Evolutionary conservation across 2,113 vertebrate genomes (phyloP).

Genomic region (Cryptoleucopteryx plumbea): DNA sequence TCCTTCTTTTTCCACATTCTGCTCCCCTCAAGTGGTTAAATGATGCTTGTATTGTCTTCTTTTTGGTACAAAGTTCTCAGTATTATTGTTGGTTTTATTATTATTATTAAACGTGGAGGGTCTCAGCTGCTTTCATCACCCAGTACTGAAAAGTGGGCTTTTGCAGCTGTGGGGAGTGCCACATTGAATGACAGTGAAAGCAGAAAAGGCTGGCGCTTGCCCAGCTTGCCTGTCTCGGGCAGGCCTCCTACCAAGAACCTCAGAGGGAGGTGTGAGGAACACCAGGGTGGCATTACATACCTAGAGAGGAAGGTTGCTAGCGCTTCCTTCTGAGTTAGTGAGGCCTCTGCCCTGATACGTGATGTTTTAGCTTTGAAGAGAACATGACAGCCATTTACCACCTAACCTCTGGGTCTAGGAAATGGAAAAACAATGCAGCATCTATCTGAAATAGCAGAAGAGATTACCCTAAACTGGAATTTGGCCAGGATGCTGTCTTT

Average conservation of each 20-base stretch:
- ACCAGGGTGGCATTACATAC: neutral
- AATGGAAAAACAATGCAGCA: neutral
- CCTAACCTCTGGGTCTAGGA: neutral
- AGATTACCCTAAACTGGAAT: constrained; percentile 11
- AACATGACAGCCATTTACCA: neutral
- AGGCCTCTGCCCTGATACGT: neutral
- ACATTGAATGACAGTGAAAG: neutral
- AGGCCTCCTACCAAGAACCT: neutral
- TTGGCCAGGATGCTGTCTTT: neutral
- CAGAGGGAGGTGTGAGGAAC: neutral
- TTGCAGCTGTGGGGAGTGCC: neutral
- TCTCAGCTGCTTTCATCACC: neutral
- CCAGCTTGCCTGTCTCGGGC: neutral
- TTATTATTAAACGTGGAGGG: neutral
- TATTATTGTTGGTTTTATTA: neutral
- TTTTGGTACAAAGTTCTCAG: neutral
- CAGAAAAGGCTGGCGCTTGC: rapidly evolving
- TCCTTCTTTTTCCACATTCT: neutral
- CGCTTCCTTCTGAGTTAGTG: neutral
- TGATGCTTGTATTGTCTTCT: neutral
- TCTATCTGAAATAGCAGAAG: constrained; percentile 16
- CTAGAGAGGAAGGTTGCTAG: neutral
- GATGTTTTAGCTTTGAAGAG: neutral
- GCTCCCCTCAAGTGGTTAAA: neutral
- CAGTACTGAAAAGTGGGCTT: neutral